Conservation (phyloP, 2,888 invertebrate species). For the Drosophila histrio region DNA sequence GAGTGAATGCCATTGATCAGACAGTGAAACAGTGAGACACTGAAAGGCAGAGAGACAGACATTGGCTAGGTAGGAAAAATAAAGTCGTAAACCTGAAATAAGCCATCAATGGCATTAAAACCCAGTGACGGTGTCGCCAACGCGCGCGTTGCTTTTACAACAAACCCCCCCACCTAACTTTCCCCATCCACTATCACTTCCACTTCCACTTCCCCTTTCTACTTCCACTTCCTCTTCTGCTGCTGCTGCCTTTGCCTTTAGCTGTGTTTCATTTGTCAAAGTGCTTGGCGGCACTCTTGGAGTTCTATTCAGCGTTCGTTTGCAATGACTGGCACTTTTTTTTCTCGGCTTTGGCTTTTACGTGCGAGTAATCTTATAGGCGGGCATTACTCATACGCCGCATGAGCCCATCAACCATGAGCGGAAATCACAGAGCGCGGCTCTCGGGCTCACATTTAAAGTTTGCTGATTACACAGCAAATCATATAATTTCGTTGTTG, state of each 20-base stretch:
- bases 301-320: constrained; percentile 25
- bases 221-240: not conserved
- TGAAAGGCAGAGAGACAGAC: constrained; percentile 28
- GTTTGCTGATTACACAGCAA: constrained; percentile 77
- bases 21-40: constrained; percentile 4
- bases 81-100: constrained; percentile 79
- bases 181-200: not conserved
- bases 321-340: constrained; percentile 63
- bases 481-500: constrained; percentile 78
- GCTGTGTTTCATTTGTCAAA: constrained; percentile 75
- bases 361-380: constrained; percentile 76
- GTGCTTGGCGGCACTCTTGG: constrained; percentile 60
- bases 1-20: constrained; percentile 66
- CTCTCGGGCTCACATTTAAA: constrained; percentile 57
- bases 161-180: not conserved
- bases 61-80: constrained; percentile 74
- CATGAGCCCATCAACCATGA: constrained; percentile 21
- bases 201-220: not conserved
- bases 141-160: constrained; percentile 47
- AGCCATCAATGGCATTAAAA: constrained; percentile 80
- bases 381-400: constrained; percentile 74
- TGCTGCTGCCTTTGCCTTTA: constrained; percentile 1
- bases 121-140: constrained; percentile 59
- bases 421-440: constrained; percentile 54
- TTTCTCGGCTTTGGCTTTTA: constrained; percentile 55